These are phyloP conservation scores for Sitodiplosis mosellana DNA, from an alignment of 1,140 invertebrate species.

Conservation along the genomic window DNA sequence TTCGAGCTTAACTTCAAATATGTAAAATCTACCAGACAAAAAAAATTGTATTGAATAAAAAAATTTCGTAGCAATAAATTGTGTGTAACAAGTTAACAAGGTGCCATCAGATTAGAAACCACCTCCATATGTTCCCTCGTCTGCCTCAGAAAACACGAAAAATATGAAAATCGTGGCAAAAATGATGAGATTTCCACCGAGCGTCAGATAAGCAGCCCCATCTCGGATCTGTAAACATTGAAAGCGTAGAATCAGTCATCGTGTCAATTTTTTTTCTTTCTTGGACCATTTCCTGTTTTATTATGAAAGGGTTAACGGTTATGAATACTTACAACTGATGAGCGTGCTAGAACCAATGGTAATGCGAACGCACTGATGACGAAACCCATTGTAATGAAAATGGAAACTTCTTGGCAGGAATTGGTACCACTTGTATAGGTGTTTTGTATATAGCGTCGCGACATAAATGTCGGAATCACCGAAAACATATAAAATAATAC, in stretches of 20 bases:
- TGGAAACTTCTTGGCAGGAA: slow-evolving; percentile 68
- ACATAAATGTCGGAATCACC: slow-evolving; percentile 79
- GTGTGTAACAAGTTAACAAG: too few relatives aligned
- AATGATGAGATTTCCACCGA: slow-evolving; percentile 79
- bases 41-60: too few relatives aligned
- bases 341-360: slow-evolving; percentile 78
- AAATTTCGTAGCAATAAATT: too few relatives aligned
- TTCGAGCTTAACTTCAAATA: too few relatives aligned
- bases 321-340: slow-evolving; percentile 26
- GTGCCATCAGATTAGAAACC: neutral
- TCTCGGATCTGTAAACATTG: slow-evolving; percentile 15
- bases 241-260: too few relatives aligned
- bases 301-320: too few relatives aligned
- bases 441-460: slow-evolving; percentile 42
- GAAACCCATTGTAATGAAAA: slow-evolving; percentile 90
- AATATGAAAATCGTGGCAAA: slow-evolving; percentile 85
- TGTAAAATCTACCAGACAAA: too few relatives aligned
- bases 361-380: slow-evolving; percentile 86
- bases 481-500: slow-evolving; percentile 88
- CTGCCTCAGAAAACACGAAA: slow-evolving; percentile 32
- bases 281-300: neutral
- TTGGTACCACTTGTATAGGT: slow-evolving; percentile 37
- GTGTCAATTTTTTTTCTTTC: neutral
- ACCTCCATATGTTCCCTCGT: slow-evolving; percentile 17
- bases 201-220: slow-evolving; percentile 69